These are phyloP conservation scores for Tromatobia lineatoria DNA, from an alignment of 2,888 invertebrate species.

Conservation along the genomic window DNA sequence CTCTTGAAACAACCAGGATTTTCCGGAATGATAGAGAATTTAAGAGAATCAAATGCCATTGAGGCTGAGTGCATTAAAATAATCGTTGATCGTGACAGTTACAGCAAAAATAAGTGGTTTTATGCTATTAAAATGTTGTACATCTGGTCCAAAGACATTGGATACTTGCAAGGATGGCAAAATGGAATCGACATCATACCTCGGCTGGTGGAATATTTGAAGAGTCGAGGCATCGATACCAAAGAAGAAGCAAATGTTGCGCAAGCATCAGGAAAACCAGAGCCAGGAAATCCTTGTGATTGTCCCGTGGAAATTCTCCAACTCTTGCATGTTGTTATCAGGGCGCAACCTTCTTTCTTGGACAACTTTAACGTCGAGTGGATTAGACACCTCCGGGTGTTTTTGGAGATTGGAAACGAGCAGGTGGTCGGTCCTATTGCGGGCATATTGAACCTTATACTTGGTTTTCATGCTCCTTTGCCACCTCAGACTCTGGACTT, in stretches of 20 bases:
- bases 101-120: constrained; percentile 28
- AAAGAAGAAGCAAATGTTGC: not conserved
- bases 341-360: not conserved
- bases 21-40: not conserved
- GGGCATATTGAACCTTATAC: constrained; percentile 29
- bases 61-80: constrained; percentile 42
- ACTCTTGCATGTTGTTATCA: constrained; percentile 59
- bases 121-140: constrained; percentile 49
- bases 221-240: constrained; percentile 18
- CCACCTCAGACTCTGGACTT: constrained; percentile 58
- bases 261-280: not conserved
- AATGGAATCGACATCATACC: not conserved
- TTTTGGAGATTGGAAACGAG: constrained; percentile 56
- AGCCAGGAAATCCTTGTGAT: constrained; percentile 72
- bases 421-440: constrained; percentile 44
- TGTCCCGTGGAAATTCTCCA: constrained; percentile 74
- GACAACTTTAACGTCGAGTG: constrained; percentile 17
- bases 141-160: not conserved
- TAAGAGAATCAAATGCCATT: constrained; percentile 26
- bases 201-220: constrained; percentile 37
- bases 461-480: constrained; percentile 72
- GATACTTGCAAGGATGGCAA: not conserved
- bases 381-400: constrained; percentile 31
- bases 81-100: constrained; percentile 19
- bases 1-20: constrained; percentile 9